Evolutionary conservation across 2,888 invertebrate genomes (phyloP), one percentile per base, ranked within the genome.

Genomic region (Schizotus pectinicornis): DNA sequence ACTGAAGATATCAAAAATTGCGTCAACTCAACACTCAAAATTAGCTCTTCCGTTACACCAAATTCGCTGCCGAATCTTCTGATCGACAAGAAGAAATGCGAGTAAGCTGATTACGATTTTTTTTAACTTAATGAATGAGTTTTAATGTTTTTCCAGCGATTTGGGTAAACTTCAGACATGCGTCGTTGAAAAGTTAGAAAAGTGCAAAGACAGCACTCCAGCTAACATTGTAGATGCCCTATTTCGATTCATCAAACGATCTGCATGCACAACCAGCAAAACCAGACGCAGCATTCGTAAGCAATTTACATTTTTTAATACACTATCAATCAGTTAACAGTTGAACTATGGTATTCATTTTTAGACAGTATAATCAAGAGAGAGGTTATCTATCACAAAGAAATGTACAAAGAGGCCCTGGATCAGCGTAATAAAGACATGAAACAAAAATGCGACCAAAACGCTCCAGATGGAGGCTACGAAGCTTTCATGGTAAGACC

Each of bases 171-270:
- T 89, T 12, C 81, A 86, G 51, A 45, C 67, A 0, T 91, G 90
- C 69, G 74, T 87, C 0, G 88, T 88, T 32, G 76, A 67, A 0
- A 84, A 84, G 6, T 71, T 91, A 51, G 90, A 89, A 70, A 81
- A 80, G 3, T 93, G 93, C 71, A 73, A 78, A 0, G 88, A 90
- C 42, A 89, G 90, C 5, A 92, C 92, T 0, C 91, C 92, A 0
- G 88, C 87, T 31, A 93, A 93, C 78, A 87, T 93, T 70, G 85
- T 88, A 0, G 91, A 92, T 60, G 86, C 92, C 0, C 82, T 92
- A 53, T 88, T 92, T 72, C 86, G 85, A 62, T 91, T 86, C 72
- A 82, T 92, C 7, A 65, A 59, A 39, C 54, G 56, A 6, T 59
- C 63, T 1, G 64, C 70, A 33, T 74, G 74, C 47, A 68, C 70